Percentiles rank a stretch among this genome's conserved stretches.
These are phyloP conservation scores for Erebia epiphron DNA, from an alignment of 2,888 invertebrate genomes.

Conservation along the genomic window DNA sequence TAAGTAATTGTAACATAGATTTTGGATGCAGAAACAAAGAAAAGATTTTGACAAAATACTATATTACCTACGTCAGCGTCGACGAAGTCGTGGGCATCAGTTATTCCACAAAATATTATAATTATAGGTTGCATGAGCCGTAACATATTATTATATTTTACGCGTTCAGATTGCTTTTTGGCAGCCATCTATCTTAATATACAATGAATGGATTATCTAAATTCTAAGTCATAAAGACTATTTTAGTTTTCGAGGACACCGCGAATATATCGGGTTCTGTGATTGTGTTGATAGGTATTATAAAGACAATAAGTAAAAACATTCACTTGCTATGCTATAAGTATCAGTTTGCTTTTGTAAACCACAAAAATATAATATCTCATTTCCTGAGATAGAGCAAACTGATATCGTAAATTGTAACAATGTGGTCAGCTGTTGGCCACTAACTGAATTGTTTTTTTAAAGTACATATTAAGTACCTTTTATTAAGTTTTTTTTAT, in stretches of 20 bases:
- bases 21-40: too few relatives aligned
- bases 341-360: background rate
- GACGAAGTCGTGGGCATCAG: too few relatives aligned
- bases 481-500: too few relatives aligned
- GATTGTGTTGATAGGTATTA: background rate
- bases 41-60: too few relatives aligned
- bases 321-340: too few relatives aligned
- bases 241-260: constrained; percentile 10
- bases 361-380: constrained; percentile 3
- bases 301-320: background rate
- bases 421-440: background rate
- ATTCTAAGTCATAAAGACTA: constrained; percentile 2
- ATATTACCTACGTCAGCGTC: too few relatives aligned
- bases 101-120: background rate
- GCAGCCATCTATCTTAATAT: background rate
- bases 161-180: background rate
- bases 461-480: too few relatives aligned
- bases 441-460: background rate
- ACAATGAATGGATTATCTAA: constrained; percentile 6
- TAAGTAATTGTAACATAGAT: too few relatives aligned
- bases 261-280: background rate
- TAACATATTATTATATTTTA: background rate
- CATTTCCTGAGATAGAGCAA: constrained; percentile 6
- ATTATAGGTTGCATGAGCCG: background rate
- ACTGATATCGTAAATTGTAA: background rate